Evolutionary conservation across 2,888 invertebrate genomes (phyloP).

Genomic region (Alviniconcha strummeri): DNA sequence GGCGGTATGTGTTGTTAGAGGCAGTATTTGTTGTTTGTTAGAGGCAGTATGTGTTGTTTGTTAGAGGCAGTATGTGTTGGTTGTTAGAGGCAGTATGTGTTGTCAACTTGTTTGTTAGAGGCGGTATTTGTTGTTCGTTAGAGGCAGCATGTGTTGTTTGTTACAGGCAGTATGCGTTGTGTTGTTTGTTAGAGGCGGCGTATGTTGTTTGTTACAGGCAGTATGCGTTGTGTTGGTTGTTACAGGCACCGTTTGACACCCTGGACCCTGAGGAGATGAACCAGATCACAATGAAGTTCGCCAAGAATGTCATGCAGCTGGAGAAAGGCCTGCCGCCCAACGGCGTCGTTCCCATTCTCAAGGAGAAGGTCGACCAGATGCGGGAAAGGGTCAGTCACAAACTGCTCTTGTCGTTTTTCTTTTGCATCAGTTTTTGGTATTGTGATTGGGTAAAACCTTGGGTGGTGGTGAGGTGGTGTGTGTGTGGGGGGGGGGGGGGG

Average conservation of each 20-base stretch:
- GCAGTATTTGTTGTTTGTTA: no score
- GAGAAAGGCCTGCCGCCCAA: slow-evolving; percentile 90
- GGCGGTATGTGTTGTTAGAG: no score
- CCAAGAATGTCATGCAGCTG: slow-evolving; percentile 84
- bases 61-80: no score
- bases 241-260: slow-evolving; percentile 68
- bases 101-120: no score
- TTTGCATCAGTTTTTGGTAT: background rate
- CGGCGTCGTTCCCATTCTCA: slow-evolving; percentile 85
- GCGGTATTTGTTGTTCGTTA: no score
- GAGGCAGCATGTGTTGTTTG: no score
- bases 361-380: slow-evolving; percentile 85
- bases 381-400: slow-evolving; percentile 81
- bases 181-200: slow-evolving; percentile 42
- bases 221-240: background rate
- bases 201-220: no score
- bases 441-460: no score
- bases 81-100: no score
- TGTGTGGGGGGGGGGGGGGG: background rate
- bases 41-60: no score
- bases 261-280: slow-evolving; percentile 85
- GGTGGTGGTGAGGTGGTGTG: background rate
- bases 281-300: slow-evolving; percentile 80
- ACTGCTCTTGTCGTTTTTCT: background rate
- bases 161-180: no score